Base-by-base conservation (phyloP, 2,113 vertebrate genomes). In the Vimba vimba region DNA sequence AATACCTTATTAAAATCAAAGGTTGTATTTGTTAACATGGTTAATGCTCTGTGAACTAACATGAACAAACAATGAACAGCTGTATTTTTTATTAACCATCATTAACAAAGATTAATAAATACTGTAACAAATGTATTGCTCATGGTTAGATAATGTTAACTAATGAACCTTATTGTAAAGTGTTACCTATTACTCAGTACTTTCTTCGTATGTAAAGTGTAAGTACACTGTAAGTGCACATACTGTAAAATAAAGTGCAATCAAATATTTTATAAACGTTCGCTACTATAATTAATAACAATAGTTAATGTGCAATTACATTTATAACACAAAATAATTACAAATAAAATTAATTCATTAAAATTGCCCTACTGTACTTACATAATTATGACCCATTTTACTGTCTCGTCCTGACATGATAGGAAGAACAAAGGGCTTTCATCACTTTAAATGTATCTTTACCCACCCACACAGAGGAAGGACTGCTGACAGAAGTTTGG, bases 381-480 rank as follows among this genome's bases (percentile, higher is more conserved):
- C 62, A 66, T 66, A 66, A 30, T 30, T 66, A 66, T 11, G 62
- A 27, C 25, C 75, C 47, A 77, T 77, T 77, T 77, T 77, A 19
- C 8, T 55, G 17, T 21, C 50, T 77, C 17, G 15, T 77, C 17
- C 47, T 77, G 27, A 57, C 2, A 77, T 55, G 4, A 21, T 74
- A 55, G 9, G 75, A 77, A 77, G 9, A 9, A 12, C 17, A 17
- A 57, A 77, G 8, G 7, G 50, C 50, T 33, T 77, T 77, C 19
- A 77, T 75, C n/a, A 15, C 13, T 75, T 27, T 27, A n/a, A 55
- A 57, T 77, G 9, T 77, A 52, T 55, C 6, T 7, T 13, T 45
- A 4, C 12, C 50, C 75, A 77, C 75, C 75, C 50, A 77, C 75
- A 47, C 21, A 77, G 27, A 76, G 75, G 75, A 12, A 23, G 27